Conservation (phyloP, 1,140 invertebrate species). For the Brachionus koreanus region DNA sequence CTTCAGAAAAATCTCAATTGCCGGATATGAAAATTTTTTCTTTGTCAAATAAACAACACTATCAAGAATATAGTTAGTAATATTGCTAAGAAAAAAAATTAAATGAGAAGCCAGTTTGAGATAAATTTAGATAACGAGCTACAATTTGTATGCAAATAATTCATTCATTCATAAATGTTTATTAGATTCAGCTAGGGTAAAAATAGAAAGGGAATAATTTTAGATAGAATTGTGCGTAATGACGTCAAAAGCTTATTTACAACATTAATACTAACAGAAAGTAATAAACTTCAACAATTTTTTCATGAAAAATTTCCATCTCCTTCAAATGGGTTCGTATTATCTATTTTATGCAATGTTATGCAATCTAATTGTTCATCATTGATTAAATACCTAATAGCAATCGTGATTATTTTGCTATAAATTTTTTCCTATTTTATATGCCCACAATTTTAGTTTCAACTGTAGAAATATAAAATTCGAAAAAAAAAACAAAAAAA, state of each 20-base stretch:
- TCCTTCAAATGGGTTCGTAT: background rate
- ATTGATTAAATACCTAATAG: conserved; percentile 22
- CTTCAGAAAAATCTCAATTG: background rate
- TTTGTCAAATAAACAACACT: background rate
- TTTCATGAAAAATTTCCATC: background rate
- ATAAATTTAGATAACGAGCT: conserved; percentile 33
- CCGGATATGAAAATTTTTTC: background rate
- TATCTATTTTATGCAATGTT: conserved; percentile 23
- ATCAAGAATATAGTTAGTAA: background rate
- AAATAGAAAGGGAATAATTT: background rate
- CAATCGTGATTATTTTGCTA: conserved; percentile 2
- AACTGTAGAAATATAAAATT: background rate
- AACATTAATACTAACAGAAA: conserved; percentile 19
- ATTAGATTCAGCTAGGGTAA: background rate
- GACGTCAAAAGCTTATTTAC: conserved; percentile 17
- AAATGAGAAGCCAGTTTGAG: background rate
- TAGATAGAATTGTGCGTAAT: conserved; percentile 8
- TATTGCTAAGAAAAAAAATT: background rate
- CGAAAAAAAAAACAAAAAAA: no score
- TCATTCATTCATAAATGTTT: background rate
- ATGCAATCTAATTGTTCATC: background rate
- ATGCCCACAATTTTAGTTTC: background rate
- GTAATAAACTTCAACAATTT: conserved; percentile 25
- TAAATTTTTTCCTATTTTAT: conserved; percentile 1
- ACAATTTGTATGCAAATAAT: conserved; percentile 12